These are phyloP conservation scores for Coleophora deauratella DNA, from an alignment of 2,888 invertebrate genomes.

Conservation along the genomic window DNA sequence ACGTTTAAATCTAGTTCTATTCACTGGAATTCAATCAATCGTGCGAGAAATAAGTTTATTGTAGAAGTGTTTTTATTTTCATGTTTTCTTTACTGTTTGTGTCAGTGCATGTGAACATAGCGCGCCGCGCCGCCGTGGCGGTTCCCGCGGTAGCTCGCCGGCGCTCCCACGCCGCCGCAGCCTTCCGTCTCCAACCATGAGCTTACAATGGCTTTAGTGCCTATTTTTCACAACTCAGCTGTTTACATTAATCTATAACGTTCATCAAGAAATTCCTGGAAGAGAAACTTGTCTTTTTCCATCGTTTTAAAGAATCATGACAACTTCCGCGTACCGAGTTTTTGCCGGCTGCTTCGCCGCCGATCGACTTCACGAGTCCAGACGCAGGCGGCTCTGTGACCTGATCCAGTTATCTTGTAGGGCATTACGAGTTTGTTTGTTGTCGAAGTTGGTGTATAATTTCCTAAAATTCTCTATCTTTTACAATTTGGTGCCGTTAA, in stretches of 20 bases:
- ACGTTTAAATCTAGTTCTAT: slow-evolving; percentile 19
- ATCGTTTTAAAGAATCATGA: slow-evolving; percentile 42
- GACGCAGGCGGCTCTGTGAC: slow-evolving; percentile 28
- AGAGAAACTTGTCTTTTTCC: slow-evolving; percentile 56
- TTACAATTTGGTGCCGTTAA: too few species aligned
- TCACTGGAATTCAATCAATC: slow-evolving; percentile 11
- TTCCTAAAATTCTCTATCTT: too few species aligned
- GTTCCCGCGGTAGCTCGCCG: slow-evolving; percentile 59
- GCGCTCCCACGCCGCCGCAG: slow-evolving; percentile 54
- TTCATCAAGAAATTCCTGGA: slow-evolving; percentile 54
- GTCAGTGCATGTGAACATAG: slow-evolving; percentile 36
- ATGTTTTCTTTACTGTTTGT: too few species aligned
- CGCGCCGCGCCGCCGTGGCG: slow-evolving; percentile 31
- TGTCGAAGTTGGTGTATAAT: slow-evolving; percentile 10
- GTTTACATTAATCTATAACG: slow-evolving; percentile 51
- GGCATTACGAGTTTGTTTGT: slow-evolving; percentile 26
- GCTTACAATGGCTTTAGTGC: slow-evolving; percentile 58
- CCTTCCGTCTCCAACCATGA: slow-evolving; percentile 53
- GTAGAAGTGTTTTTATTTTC: background rate
- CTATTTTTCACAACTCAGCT: slow-evolving; percentile 52
- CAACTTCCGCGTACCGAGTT: slow-evolving; percentile 53
- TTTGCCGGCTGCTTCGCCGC: slow-evolving; percentile 29
- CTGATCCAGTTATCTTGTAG: slow-evolving; percentile 43
- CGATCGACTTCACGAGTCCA: slow-evolving; percentile 32
- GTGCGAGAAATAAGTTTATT: slow-evolving; percentile 8